Evolutionary conservation across 2,888 invertebrate genomes (phyloP), one percentile per base, ranked within the genome.

Genomic region (Apotomis capreana): DNA sequence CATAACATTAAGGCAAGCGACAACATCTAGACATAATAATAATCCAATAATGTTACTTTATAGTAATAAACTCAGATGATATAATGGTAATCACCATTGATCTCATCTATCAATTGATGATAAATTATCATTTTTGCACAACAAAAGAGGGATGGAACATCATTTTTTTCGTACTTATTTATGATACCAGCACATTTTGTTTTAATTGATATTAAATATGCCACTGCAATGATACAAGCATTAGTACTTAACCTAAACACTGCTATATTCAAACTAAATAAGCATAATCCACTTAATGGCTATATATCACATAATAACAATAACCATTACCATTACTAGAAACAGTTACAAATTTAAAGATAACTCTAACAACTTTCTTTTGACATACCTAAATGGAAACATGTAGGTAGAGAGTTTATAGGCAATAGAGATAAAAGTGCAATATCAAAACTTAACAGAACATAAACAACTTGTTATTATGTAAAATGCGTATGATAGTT

Each of bases 361-460:
- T 60, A 36, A 52, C 59, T 8, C 13, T 52, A 68, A 60, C 54
- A 69, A 49, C 61, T 69, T 69, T 69, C 61, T 52, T 46, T 37
- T 59, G 13, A 61, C 57, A 13, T 57, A 65, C 44, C 58, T n/a
- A 37, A 68, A 67, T 57, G 36, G 55, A 46, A 68, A 68, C 67
- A 67, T 51, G 59, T 68, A 40, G 40, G n/a, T n/a, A n/a, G 52
- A 51, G 13, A 68, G 12, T 54, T 15, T 15, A 36, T n/a, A 40
- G 54, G 37, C 26, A 68, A 59, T 59, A 68, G 9, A 59, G 68
- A 52, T 68, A 68, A 58, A 68, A 59, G 15, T 55, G 49, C 58
- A 36, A 58, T 49, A 58, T 46, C 10, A 36, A 13, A 46, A 67
- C n/a, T 15, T 37, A 12, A 12, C 3, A 46, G 36, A 15, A 13